These are phyloP conservation scores for Drosophila ezoana DNA, from an alignment of 2,888 invertebrate genomes.

Conservation along the genomic window DNA sequence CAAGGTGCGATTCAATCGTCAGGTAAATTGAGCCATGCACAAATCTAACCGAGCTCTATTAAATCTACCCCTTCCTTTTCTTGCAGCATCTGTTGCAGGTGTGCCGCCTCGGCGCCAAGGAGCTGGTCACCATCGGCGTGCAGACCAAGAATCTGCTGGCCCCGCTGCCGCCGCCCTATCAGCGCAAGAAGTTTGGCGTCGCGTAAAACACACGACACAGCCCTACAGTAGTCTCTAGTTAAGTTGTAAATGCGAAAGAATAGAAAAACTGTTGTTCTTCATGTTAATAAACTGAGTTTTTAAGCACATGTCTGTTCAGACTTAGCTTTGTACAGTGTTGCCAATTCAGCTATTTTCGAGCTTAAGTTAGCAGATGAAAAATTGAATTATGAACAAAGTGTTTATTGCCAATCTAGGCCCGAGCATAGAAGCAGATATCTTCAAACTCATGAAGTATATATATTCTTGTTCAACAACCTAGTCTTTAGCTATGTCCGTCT, in stretches of 20 bases:
- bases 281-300: conserved; percentile 15
- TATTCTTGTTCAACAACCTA: too few species aligned
- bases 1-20: conserved; percentile 37
- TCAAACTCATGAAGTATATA: too few species aligned
- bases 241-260: conserved; percentile 34
- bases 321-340: too few species aligned
- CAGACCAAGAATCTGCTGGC: conserved; percentile 89
- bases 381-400: too few species aligned
- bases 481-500: too few species aligned
- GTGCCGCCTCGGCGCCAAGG: conserved; percentile 88
- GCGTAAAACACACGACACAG: conserved; percentile 48
- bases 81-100: conserved; percentile 90
- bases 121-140: conserved; percentile 91
- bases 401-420: too few species aligned
- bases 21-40: conserved; percentile 53
- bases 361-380: too few species aligned
- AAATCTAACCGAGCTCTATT: not conserved
- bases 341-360: too few species aligned
- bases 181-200: conserved; percentile 88
- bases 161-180: conserved; percentile 89
- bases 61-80: not conserved
- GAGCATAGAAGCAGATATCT: too few species aligned
- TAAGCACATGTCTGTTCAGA: not conserved
- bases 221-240: conserved; percentile 33
- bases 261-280: conserved; percentile 12